Evolutionary conservation across 2,797 vertebrate species (phyloP), one percentile per base, ranked within the genome.

Genomic region (Tympanoctomys barrerae): DNA sequence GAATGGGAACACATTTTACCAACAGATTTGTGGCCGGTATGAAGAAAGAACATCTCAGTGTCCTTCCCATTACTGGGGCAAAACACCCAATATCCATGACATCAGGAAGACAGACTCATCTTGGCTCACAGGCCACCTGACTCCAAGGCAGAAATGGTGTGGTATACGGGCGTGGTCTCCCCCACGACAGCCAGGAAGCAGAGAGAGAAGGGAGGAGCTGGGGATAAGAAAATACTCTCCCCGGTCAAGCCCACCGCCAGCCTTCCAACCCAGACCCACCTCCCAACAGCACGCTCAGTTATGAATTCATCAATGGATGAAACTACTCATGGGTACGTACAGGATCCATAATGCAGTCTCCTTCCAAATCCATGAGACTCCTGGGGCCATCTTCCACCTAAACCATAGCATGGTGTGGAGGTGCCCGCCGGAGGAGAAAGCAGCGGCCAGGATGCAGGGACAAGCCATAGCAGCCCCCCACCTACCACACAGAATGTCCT

Each of bases 371-470:
- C 36, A 39, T 36, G 19, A 22, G 68, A 71, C n/a, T 39, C 36
- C 19, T 22, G 31, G 21, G 39, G 71, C 22, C 22, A 73, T 42
- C 11, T 42, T 71, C 3, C 19, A 26, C 12, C 22, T 12, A 73
- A 24, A 26, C 21, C 39, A 13, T 42, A 73, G 7, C 39, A 26
- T 33, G 8, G 36, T 22, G 8, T 10, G n/a, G n/a, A 2, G 13
- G 16, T 12, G 66, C 13, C 1, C 7, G 1, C 1, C 4, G 42
- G 2, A 64, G 46, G 21, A 14, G 9, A 22, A 18, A 4, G 8
- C 7, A 4, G 2, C 3, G 19, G 26, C 4, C 2, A 39, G 16
- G 22, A 26, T 10, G 6, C 4, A 18, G 2, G 22, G 31, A 33
- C 33, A 39, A 24, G 59, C 6, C 54, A 14, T 14, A 62, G 46